These are phyloP conservation scores for Drosophila niveifrons DNA, from an alignment of 2,888 invertebrate genomes.

Conservation along the genomic window DNA sequence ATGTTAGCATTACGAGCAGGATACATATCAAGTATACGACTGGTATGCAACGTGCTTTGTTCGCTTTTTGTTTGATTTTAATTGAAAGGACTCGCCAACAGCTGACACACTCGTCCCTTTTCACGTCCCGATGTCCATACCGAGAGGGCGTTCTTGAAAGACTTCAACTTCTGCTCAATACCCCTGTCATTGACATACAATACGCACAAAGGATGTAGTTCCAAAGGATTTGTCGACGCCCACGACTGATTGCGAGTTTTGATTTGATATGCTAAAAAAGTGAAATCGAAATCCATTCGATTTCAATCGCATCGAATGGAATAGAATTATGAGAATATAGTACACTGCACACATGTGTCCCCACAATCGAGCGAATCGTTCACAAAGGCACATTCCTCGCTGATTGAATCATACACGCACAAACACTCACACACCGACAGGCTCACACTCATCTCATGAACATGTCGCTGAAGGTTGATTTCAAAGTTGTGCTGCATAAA, in stretches of 20 bases:
- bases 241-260: slow-evolving; percentile 46
- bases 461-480: slow-evolving; percentile 27
- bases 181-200: slow-evolving; percentile 45
- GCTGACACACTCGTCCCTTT: slow-evolving; percentile 24
- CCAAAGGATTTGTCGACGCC: slow-evolving; percentile 34
- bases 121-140: background rate
- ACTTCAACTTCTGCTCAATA: slow-evolving; percentile 23
- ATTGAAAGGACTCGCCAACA: slow-evolving; percentile 60
- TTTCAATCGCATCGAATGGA: slow-evolving; percentile 30
- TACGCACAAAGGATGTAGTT: slow-evolving; percentile 45
- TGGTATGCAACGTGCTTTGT: slow-evolving; percentile 8
- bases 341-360: slow-evolving; percentile 19
- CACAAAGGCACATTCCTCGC: slow-evolving; percentile 20
- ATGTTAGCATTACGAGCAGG: slow-evolving; percentile 52
- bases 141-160: slow-evolving; percentile 19
- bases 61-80: slow-evolving; percentile 68
- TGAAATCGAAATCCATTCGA: slow-evolving; percentile 53
- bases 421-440: background rate
- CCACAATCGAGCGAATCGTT: slow-evolving; percentile 15
- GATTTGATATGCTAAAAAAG: slow-evolving; percentile 54
- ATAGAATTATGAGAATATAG: slow-evolving; percentile 51
- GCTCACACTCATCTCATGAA: slow-evolving; percentile 19
- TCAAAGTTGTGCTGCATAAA: slow-evolving; percentile 57
- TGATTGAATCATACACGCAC: slow-evolving; percentile 22
- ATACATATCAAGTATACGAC: slow-evolving; percentile 38